Base-by-base conservation (phyloP, 2,113 vertebrate genomes). In the Hippocampus zosterae region DNA sequence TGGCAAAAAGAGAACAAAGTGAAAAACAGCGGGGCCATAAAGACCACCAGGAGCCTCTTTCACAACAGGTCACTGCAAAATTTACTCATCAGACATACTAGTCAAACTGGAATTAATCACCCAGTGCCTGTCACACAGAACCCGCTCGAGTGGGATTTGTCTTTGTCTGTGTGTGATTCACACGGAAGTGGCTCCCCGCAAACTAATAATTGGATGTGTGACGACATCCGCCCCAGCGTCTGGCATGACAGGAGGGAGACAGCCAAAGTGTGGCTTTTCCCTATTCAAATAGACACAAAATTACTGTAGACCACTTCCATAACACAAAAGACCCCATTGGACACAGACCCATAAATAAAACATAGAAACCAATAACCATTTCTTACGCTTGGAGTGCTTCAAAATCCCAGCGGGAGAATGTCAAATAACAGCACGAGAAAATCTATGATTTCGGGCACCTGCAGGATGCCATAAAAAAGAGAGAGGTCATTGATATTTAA, bases 351-450 rank as follows among this genome's bases (percentile, higher is more conserved):
- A 57, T 63, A 62, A 50, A 62, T 61, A 57, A 59, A 65, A 69
- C 53, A 75, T 42, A 55, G 46, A 40, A 56, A 29, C n/a, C 40
- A 7, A 65, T 41, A 72, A 16, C 6, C 12, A 65, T 81, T 76
- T 75, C 63, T 57, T 71, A 56, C 77, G 68, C 68, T 74, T 46
- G 1, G 8, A 83, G 68, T 21, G 69, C 73, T 67, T 23, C 15
- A 64, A 80, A 80, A 81, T 73, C 65, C 71, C 84, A 86, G 76
- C 84, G 79, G 79, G 72, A 70, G 82, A 81, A 83, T 68, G 79
- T 71, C 83, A 82, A 82, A 74, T 27, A 64, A 64, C 79, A 72
- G 81, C 78, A n/a, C 55, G 71, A 81, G 73, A 74, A 75, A 78
- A 87, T 86, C 78, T 52, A 74, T 85, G 82, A 84, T 77, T 84